Conservation (phyloP, 2,888 invertebrate genomes). For the Spodoptera exigua region DNA sequence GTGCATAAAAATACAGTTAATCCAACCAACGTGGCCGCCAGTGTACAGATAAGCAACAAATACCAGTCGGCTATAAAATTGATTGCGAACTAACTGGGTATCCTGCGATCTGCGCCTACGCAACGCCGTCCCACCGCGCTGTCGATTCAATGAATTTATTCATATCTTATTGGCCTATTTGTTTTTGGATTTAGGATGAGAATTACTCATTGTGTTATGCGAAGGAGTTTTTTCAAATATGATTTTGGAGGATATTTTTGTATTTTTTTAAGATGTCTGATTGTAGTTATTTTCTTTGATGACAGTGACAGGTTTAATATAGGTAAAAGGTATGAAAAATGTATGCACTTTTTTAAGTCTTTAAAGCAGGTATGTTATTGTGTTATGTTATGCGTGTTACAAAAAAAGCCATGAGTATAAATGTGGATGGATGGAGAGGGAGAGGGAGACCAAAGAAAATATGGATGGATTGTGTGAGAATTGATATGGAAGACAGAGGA, state of each 20-base stretch:
- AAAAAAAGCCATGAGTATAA: too few relatives aligned
- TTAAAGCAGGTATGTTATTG: too few relatives aligned
- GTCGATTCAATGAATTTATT: conserved; percentile 63
- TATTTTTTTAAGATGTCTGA: too few relatives aligned
- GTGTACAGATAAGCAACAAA: conserved; percentile 74
- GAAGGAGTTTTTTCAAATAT: neutral
- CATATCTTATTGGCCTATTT: conserved; percentile 55
- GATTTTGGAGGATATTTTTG: neutral
- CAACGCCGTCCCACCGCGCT: conserved; percentile 60
- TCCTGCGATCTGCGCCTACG: conserved; percentile 75
- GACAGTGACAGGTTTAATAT: too few relatives aligned
- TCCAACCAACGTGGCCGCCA: conserved; percentile 35
- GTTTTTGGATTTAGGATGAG: conserved; percentile 43
- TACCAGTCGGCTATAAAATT: conserved; percentile 80
- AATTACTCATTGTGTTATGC: conserved; percentile 24
- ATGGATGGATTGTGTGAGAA: too few relatives aligned
- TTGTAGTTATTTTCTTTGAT: too few relatives aligned
- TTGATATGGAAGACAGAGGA: too few relatives aligned
- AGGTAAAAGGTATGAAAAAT: too few relatives aligned
- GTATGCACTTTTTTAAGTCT: too few relatives aligned
- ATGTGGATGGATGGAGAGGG: too few relatives aligned
- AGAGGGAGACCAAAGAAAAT: too few relatives aligned
- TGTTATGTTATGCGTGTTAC: too few relatives aligned
- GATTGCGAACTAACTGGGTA: conserved; percentile 77
- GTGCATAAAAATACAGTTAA: conserved; percentile 32